Percentiles rank a stretch among this genome's conserved stretches.
phyloP scores from a whole-genome alignment of 1,140 invertebrate genomes.

The Araneus ventricosus region DNA sequence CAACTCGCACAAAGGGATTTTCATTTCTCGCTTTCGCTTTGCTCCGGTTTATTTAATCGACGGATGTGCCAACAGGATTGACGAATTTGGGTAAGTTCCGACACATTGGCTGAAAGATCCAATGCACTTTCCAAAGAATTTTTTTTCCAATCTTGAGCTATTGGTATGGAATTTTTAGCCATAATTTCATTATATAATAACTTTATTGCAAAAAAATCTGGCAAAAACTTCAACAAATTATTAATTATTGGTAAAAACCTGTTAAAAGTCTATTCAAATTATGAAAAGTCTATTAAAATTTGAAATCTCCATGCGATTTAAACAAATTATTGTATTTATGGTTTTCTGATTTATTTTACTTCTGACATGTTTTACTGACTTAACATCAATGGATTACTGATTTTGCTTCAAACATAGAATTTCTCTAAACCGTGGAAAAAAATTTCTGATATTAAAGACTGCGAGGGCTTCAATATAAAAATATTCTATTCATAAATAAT shows the following conservation, averaged over 20 bases:
- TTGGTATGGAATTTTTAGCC: neutral
- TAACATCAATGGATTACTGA: too few relatives aligned
- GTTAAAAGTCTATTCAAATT: neutral
- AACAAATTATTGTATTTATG: too few relatives aligned
- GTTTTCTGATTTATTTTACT: too few relatives aligned
- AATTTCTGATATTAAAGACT: too few relatives aligned
- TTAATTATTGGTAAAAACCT: neutral
- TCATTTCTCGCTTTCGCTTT: conserved; percentile 7
- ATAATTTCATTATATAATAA: neutral
- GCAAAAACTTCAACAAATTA: too few relatives aligned
- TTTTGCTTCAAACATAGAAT: too few relatives aligned
- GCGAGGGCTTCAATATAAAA: too few relatives aligned
- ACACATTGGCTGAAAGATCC: neutral
- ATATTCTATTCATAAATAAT: too few relatives aligned
- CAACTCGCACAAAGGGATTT: neutral
- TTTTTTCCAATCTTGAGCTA: neutral
- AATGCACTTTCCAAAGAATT: neutral
- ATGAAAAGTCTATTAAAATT: too few relatives aligned
- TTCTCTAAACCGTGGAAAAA: too few relatives aligned
- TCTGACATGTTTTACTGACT: too few relatives aligned
- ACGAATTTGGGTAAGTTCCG: neutral
- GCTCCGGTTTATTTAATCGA: conserved; percentile 6
- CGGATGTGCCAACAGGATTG: neutral
- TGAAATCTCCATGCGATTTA: too few relatives aligned
- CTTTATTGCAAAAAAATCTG: neutral